A percentile compares a stretch with the other conserved stretches of the same genome.
These are phyloP conservation scores for Salticus scenicus DNA, from an alignment of 2,888 invertebrate species.

Conservation along the genomic window DNA sequence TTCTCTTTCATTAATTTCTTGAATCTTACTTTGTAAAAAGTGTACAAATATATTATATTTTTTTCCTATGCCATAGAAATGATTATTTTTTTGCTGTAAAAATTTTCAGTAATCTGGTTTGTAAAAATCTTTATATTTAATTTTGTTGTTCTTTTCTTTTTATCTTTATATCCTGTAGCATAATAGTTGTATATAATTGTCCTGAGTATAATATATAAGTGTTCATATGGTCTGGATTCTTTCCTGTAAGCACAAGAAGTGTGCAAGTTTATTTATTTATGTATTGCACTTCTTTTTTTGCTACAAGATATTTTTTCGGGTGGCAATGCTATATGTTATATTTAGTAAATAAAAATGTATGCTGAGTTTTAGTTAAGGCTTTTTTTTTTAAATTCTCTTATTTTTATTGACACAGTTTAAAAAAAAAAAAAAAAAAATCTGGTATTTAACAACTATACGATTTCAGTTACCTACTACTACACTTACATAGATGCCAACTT, in stretches of 20 bases:
- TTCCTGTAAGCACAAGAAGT: neutral
- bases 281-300: neutral
- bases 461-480: too few relatives aligned
- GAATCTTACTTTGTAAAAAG: neutral
- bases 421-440: too few relatives aligned
- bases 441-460: too few relatives aligned
- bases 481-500: too few relatives aligned
- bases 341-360: conserved; percentile 16
- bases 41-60: conserved; percentile 3
- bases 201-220: neutral
- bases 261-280: conserved; percentile 12
- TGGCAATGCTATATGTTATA: neutral
- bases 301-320: neutral
- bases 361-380: neutral
- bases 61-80: conserved; percentile 4
- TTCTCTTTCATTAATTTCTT: neutral
- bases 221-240: neutral
- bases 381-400: neutral
- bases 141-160: neutral
- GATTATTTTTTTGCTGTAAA: conserved; percentile 2
- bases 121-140: conserved; percentile 11
- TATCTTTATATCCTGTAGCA: conserved; percentile 1
- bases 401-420: too few relatives aligned
- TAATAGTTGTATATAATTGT: conserved; percentile 15
- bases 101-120: neutral